Conservation (phyloP, 2,888 invertebrate genomes). For the Drosophila sordidapex region DNA sequence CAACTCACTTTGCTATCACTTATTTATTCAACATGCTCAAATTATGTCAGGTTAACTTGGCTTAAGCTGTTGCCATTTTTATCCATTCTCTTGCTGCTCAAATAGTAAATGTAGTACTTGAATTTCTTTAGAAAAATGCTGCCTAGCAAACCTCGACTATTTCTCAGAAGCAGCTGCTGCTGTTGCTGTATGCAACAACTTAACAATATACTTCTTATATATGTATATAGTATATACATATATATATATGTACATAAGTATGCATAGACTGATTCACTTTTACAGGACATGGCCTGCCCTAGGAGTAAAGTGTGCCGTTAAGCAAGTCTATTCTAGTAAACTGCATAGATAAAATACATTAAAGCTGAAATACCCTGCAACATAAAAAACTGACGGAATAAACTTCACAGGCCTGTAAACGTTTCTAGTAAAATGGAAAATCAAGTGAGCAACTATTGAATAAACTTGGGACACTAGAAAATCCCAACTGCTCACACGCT, state of each 20-base stretch:
- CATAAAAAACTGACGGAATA: too few species aligned
- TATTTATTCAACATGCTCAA: not conserved
- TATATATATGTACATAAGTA: not conserved
- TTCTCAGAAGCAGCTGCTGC: slow-evolving; percentile 6
- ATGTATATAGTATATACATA: too few species aligned
- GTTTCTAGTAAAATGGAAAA: not conserved
- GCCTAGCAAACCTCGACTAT: not conserved
- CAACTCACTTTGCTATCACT: not conserved
- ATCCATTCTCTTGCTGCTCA: not conserved
- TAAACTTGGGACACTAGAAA: not conserved
- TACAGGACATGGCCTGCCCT: not conserved
- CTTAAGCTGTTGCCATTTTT: not conserved
- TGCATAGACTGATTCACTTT: not conserved
- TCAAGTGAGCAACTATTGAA: not conserved
- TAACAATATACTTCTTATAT: not conserved
- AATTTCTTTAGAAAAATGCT: not conserved
- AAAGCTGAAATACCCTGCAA: not conserved
- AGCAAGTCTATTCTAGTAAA: not conserved
- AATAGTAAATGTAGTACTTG: slow-evolving; percentile 3
- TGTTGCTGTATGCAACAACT: not conserved
- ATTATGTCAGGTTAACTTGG: not conserved
- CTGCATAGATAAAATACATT: not conserved
- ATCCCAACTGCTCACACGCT: not conserved
- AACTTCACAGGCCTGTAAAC: too few species aligned
- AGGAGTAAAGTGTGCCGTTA: not conserved